A percentile compares a stretch with the other conserved stretches of the same genome.
phyloP scores from a whole-genome alignment of 2,113 vertebrate genomes.

The Pyrgilauda ruficollis region DNA sequence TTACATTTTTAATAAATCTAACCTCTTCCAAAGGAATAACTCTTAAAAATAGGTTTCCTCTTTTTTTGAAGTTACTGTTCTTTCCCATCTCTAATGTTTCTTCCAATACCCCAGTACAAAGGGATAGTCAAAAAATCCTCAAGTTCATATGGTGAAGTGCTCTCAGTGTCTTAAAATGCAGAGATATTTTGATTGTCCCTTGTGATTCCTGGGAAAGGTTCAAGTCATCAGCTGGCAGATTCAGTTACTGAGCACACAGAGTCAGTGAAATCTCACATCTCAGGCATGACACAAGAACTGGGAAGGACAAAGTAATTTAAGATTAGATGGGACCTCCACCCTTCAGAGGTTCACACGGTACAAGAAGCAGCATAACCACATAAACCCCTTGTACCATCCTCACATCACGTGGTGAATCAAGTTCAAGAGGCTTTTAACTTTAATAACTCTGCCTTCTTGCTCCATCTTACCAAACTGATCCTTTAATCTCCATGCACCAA shows the following conservation, averaged over 20 bases:
- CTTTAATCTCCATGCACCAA: background rate
- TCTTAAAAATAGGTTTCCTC: background rate
- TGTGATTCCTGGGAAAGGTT: conserved; percentile 15
- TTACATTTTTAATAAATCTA: background rate
- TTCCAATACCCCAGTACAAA: background rate
- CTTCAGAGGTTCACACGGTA: background rate
- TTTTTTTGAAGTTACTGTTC: background rate
- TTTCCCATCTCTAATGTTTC: background rate
- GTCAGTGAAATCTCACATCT: background rate
- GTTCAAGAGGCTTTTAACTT: background rate
- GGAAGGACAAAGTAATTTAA: background rate
- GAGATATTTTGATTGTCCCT: background rate
- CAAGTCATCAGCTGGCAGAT: background rate
- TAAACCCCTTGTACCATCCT: background rate
- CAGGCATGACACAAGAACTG: background rate
- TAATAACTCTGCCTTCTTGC: background rate
- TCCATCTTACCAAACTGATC: background rate
- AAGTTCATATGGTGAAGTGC: background rate
- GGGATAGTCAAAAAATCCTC: background rate
- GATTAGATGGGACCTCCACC: background rate
- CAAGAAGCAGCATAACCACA: background rate
- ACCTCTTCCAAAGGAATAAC: background rate
- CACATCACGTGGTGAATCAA: background rate
- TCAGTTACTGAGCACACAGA: background rate
- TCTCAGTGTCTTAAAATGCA: background rate